Evolutionary conservation across 1,140 invertebrate species (phyloP).

Genomic region (Orchestia grillus): DNA sequence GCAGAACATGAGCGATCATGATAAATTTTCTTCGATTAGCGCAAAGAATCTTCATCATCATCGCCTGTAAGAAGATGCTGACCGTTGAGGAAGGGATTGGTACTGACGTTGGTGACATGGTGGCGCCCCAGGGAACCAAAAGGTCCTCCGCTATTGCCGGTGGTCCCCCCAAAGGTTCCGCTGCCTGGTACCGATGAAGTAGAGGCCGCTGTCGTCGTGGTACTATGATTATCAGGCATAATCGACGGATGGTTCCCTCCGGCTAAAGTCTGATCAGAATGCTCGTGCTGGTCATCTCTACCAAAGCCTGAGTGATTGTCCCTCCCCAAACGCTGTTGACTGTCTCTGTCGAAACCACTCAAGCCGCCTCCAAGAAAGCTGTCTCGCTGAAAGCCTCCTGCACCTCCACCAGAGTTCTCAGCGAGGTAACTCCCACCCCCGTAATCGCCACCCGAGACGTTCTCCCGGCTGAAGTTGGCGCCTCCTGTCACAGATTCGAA

Average conservation of each 20-base stretch:
- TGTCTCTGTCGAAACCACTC: neutral
- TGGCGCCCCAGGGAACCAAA: slow-evolving; percentile 32
- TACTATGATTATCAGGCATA: neutral
- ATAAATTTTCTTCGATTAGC: slow-evolving; percentile 12
- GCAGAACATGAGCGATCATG: neutral
- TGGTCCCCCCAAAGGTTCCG: neutral
- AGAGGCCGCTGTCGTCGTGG: neutral
- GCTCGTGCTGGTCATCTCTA: neutral
- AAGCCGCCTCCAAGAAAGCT: slow-evolving; percentile 31
- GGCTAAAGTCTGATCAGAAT: neutral
- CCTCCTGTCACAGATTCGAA: slow-evolving; percentile 62
- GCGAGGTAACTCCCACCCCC: slow-evolving; percentile 57
- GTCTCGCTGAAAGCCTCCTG: slow-evolving; percentile 62
- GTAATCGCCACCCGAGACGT: slow-evolving; percentile 52
- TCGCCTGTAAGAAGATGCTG: slow-evolving; percentile 37
- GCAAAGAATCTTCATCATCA: slow-evolving; percentile 45
- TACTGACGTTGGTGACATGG: slow-evolving; percentile 40
- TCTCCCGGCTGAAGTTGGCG: slow-evolving; percentile 57
- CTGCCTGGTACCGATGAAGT: neutral
- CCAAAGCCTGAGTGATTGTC: neutral
- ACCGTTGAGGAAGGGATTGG: slow-evolving; percentile 39
- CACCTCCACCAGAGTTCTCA: slow-evolving; percentile 62
- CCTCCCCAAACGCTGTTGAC: neutral
- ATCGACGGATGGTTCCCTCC: neutral
- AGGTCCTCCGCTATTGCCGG: neutral